Base-by-base conservation (phyloP, 2,888 invertebrate genomes). In the Anthrax anthrax region DNA sequence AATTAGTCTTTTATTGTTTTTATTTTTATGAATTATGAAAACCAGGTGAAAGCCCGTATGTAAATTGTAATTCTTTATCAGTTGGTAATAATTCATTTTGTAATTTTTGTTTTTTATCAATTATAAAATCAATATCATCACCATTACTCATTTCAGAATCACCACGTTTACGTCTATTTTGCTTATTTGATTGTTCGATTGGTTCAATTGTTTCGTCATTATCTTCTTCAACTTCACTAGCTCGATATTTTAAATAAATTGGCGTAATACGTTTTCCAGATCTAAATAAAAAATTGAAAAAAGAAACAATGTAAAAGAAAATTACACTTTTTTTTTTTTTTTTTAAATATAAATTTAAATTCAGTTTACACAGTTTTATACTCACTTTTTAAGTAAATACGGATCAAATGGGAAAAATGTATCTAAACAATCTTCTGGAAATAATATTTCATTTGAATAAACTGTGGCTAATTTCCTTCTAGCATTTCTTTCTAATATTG, bases 371-470 rank as follows among this genome's bases (percentile, higher is more conserved):
- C 4, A 23, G 4, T 23, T 8, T 23, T 59, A 81, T 80, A 72
- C 75, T 58, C 54, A 64, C 65, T 58, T 51, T 56, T 78, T 75
- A 40, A 95, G 70, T 16, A 81, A 66, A 61, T 85, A 94, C 0
- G 90, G 90, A 69, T 92, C 92, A 61, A 92, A 95, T 0, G 95
- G 95, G 63, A 90, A 95, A 71, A 84, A 90, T 2, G 77, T 72
- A 47, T 75, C 75, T 13, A 73, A 65, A n/a, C 64, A 60, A n/a
- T 64, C 65, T 3, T 54, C 67, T 9, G 51, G 69, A 46, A 72
- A 70, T 14, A 75, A 58, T 36, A 73, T 71, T 37, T 72, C 71
- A 57, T 73, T 72, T 14, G 70, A 69, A 54, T 76, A 73, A 3
- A 77, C 67, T 1, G 74, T 70, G 2, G 80, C 78, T 47, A 81